Conservation (phyloP, 2,888 invertebrate species). For the Coecobrya sp. region DNA sequence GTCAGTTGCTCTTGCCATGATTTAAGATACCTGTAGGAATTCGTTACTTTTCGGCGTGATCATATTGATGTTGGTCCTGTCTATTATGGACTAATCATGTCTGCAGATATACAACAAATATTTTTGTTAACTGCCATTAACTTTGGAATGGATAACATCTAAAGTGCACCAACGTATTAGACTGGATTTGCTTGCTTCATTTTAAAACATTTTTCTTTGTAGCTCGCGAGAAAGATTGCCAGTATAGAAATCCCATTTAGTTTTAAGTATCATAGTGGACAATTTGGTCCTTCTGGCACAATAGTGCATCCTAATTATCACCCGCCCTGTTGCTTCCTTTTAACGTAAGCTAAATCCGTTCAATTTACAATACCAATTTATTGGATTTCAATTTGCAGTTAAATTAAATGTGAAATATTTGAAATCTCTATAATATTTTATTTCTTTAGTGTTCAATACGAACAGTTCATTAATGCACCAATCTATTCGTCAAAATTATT, state of each 20-base stretch:
- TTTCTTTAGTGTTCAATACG: not conserved
- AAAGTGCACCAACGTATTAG: not conserved
- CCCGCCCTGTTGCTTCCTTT: not conserved
- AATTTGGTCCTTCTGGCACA: not conserved
- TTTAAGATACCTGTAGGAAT: slow-evolving; percentile 19
- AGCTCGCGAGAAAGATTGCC: not conserved
- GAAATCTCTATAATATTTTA: not conserved
- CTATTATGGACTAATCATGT: slow-evolving; percentile 1
- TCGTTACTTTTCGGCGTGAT: not conserved
- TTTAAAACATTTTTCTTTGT: slow-evolving; percentile 1
- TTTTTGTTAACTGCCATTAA: not conserved
- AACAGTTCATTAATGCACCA: too few relatives aligned
- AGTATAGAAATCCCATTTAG: not conserved
- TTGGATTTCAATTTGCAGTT: not conserved
- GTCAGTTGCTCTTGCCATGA: not conserved
- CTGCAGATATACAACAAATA: not conserved
- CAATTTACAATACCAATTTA: not conserved
- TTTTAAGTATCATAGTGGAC: not conserved
- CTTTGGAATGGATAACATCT: not conserved
- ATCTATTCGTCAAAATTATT: too few relatives aligned
- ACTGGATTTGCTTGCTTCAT: not conserved
- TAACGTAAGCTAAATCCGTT: not conserved
- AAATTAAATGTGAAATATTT: not conserved
- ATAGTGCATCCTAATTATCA: not conserved
- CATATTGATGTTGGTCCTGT: not conserved